Percentiles rank a stretch among this genome's conserved stretches.
phyloP scores from a whole-genome alignment of 2,797 vertebrate species.

The Melopsittacus undulatus region DNA sequence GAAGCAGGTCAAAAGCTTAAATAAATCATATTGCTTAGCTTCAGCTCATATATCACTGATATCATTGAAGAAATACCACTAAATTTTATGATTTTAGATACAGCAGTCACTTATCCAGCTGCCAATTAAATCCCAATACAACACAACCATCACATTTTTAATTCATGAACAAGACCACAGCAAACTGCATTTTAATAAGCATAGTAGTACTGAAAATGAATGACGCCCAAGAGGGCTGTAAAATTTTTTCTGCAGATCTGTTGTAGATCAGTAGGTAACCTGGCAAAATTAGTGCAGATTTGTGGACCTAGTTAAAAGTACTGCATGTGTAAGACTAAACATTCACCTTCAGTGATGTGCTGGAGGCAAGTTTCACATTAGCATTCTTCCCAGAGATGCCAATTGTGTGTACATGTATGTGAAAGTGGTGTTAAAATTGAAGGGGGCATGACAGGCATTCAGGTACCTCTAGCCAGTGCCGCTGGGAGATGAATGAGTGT shows the following conservation, averaged over 20 bases:
- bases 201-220: slow-evolving; percentile 45
- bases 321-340: background rate
- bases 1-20: slow-evolving; percentile 41
- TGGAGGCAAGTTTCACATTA: background rate
- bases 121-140: slow-evolving; percentile 61
- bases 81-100: slow-evolving; percentile 4
- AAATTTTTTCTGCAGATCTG: background rate
- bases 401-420: background rate
- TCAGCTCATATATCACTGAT: background rate
- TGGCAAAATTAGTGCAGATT: background rate
- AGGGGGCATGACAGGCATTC: background rate
- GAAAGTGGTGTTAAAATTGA: background rate
- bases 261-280: background rate
- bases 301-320: background rate
- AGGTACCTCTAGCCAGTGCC: background rate
- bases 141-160: background rate
- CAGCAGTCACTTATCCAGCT: slow-evolving; percentile 17
- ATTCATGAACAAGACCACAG: slow-evolving; percentile 47
- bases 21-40: slow-evolving; percentile 28
- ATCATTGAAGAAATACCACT: slow-evolving; percentile 22
- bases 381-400: background rate
- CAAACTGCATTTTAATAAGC: slow-evolving; percentile 63
- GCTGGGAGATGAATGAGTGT: background rate
- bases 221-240: background rate
- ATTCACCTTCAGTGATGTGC: background rate